These are phyloP conservation scores for Phrynosoma blainvillii DNA, from an alignment of 2,113 vertebrate genomes.

Conservation along the genomic window DNA sequence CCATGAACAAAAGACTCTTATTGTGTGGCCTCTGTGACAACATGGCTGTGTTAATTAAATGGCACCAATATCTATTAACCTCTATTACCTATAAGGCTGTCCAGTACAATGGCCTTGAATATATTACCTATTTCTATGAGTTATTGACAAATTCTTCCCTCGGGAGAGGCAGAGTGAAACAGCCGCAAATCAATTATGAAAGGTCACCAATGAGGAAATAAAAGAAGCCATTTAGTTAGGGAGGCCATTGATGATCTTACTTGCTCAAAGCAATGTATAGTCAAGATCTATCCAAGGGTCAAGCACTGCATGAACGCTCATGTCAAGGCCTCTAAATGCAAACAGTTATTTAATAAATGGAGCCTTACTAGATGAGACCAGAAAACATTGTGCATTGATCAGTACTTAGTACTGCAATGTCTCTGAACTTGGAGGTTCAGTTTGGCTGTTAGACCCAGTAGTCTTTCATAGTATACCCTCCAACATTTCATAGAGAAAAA, in stretches of 20 bases:
- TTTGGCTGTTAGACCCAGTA: background rate
- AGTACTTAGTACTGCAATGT: background rate
- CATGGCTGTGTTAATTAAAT: background rate
- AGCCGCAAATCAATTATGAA: slow-evolving; percentile 33
- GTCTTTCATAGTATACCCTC: no score
- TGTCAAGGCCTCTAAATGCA: background rate
- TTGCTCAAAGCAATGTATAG: background rate
- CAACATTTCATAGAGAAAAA: no score
- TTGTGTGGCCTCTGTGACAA: background rate
- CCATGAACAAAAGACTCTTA: slow-evolving; percentile 14
- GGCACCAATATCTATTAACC: slow-evolving; percentile 21
- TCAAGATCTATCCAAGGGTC: background rate
- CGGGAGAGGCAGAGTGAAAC: slow-evolving; percentile 27
- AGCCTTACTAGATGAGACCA: background rate
- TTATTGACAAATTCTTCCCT: slow-evolving; percentile 50
- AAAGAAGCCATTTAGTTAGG: background rate
- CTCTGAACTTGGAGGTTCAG: background rate
- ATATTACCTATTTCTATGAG: slow-evolving; percentile 29
- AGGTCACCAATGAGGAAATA: slow-evolving; percentile 2
- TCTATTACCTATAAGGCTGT: slow-evolving; percentile 5
- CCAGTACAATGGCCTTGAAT: background rate
- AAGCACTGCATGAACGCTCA: background rate
- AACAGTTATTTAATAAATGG: background rate
- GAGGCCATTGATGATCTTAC: background rate
- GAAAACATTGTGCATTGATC: background rate